Evolutionary conservation across 1,140 invertebrate genomes (phyloP), one percentile per base, ranked within the genome.

Genomic region (Steinernema feltiae): DNA sequence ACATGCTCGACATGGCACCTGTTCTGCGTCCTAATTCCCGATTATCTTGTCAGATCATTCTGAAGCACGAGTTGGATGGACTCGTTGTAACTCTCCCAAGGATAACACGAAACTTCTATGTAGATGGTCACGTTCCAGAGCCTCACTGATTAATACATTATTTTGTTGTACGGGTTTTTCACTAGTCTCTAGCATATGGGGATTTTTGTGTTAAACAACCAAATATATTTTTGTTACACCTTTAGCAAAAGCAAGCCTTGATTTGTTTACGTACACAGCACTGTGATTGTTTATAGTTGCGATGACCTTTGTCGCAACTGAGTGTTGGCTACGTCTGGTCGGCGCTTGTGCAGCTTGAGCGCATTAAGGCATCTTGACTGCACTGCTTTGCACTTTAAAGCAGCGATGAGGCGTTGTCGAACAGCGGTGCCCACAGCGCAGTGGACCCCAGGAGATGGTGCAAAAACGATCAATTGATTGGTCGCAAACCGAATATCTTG

Each of bases 61-160:
- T 99, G 41, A 92, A 90, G 0, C 95, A 96, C 88, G 93, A 95
- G 76, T 87, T 98, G 78, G 93, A 98, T 79, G 95, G 95, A 1
- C 90, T 98, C 74, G 91, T 92, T 88, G 80, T 99, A 32, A 89
- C 90, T 83, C 88, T 98, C 78, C 96, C 96, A 24, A 89, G 91
- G 87, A 93, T 93, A 30, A 98, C 96, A 1, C 90, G 94, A 79
- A 99, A 99, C 86, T 99, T 98, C 88, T 98, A 99, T 89, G 96
- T 98, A 18, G 96, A 98, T 89, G 96, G 95, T 31, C 94, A 98
- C 81, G 93, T 92, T 83, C 95, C 95, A 24, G 90, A 92, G 79
- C 92, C 93, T 35, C 94, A 97, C 88, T 97, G 89, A 29, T 32
- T 30, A 30, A 70, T 1, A 73, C 3, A 72, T 21, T 29, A 15